phyloP scores from a whole-genome alignment of 2,888 invertebrate species.

The Lycocerus yunnanus region DNA sequence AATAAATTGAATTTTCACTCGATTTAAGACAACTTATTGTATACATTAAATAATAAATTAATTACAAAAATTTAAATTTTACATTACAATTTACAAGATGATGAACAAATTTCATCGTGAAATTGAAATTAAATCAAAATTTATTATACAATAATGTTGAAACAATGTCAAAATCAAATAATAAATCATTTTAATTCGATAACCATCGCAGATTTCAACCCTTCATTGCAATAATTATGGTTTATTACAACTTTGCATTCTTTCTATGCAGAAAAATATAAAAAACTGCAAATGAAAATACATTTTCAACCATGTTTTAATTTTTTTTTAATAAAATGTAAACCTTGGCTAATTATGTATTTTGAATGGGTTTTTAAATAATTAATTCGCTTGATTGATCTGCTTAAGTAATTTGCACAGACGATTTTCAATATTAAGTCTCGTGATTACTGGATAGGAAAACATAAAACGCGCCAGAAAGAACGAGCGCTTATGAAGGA shows the following conservation, averaged over 20 bases:
- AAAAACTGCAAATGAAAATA: neutral
- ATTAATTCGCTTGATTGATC: neutral
- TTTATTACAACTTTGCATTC: neutral
- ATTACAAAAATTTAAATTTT: neutral
- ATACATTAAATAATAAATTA: too few relatives aligned
- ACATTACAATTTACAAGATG: neutral
- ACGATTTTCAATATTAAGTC: too few relatives aligned
- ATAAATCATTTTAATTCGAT: neutral
- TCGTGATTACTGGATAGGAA: too few relatives aligned
- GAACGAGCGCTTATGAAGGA: too few relatives aligned
- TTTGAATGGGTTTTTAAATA: neutral
- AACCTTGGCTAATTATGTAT: neutral
- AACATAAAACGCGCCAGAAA: too few relatives aligned
- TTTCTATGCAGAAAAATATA: neutral
- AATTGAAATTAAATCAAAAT: neutral
- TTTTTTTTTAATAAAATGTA: too few relatives aligned
- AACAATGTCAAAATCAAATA: neutral
- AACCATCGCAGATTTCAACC: neutral
- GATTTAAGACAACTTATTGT: too few relatives aligned
- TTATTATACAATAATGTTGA: neutral
- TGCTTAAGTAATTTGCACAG: too few relatives aligned
- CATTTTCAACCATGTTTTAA: neutral
- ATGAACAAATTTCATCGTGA: neutral
- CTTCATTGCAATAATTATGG: neutral
- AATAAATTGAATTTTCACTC: too few relatives aligned